Percentiles rank a stretch among this genome's conserved stretches.
These are phyloP conservation scores for Elymnias hypermnestra DNA, from an alignment of 1,140 invertebrate genomes.

Conservation along the genomic window DNA sequence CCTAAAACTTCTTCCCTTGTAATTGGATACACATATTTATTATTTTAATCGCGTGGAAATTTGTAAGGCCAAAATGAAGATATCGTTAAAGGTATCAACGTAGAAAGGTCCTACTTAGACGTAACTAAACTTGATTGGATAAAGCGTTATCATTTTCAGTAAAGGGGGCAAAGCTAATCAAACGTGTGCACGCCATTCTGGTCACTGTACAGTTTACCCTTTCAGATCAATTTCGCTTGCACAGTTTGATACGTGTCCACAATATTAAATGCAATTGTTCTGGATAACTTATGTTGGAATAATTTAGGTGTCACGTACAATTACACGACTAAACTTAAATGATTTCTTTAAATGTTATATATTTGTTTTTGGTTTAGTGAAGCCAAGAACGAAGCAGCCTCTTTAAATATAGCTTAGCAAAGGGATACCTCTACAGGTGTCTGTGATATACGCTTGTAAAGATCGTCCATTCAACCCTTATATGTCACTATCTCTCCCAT, in stretches of 20 bases:
- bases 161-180: conserved; percentile 8
- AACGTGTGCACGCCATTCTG: conserved; percentile 25
- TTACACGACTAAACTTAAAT: no score
- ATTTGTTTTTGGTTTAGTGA: conserved; percentile 9
- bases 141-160: conserved; percentile 3
- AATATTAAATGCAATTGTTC: conserved; percentile 45
- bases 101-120: background rate
- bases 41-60: no score
- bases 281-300: conserved; percentile 72
- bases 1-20: no score
- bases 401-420: conserved; percentile 54
- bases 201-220: conserved; percentile 14
- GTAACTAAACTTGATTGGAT: background rate
- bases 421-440: conserved; percentile 48
- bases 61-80: no score
- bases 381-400: conserved; percentile 20
- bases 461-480: conserved; percentile 63
- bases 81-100: no score
- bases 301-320: conserved; percentile 60
- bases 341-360: background rate
- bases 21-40: no score
- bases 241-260: conserved; percentile 19
- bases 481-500: conserved; percentile 28
- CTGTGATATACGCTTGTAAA: conserved; percentile 72
- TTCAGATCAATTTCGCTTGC: conserved; percentile 17